phyloP scores from a whole-genome alignment of 2,888 invertebrate genomes.

The Limnephilus lunatus region DNA sequence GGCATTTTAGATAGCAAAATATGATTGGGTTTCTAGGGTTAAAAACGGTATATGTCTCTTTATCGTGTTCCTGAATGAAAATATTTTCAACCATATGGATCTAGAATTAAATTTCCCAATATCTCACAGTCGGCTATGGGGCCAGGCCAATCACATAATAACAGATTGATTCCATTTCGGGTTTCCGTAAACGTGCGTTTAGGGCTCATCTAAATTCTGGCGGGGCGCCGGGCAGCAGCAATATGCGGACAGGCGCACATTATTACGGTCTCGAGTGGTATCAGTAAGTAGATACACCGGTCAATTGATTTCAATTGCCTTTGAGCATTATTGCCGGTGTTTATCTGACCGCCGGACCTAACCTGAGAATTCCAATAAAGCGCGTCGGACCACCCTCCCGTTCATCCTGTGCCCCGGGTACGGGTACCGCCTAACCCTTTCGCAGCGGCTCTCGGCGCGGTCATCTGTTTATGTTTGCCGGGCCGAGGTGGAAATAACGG shows the following conservation, averaged over 20 bases:
- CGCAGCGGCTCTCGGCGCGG: not conserved
- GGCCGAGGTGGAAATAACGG: constrained; percentile 18
- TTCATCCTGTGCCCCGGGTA: constrained; percentile 5
- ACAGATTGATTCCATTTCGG: constrained; percentile 21
- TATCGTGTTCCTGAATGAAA: not conserved
- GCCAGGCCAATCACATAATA: constrained; percentile 31
- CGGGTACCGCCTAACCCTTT: constrained; percentile 34
- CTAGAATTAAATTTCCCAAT: not conserved
- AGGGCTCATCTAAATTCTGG: constrained; percentile 44
- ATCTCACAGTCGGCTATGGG: not conserved
- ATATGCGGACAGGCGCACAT: constrained; percentile 42
- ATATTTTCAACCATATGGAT: not conserved
- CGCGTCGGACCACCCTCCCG: constrained; percentile 34
- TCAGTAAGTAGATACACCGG: constrained; percentile 51
- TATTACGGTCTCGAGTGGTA: constrained; percentile 48
- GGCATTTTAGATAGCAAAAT: too few relatives aligned
- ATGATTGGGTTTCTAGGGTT: too few relatives aligned
- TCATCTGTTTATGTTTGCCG: constrained; percentile 55
- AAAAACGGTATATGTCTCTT: not conserved
- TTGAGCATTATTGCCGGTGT: constrained; percentile 64
- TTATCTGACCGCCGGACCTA: constrained; percentile 57
- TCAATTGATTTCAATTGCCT: constrained; percentile 65
- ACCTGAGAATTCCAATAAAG: constrained; percentile 65
- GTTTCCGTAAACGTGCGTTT: constrained; percentile 37
- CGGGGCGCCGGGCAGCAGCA: not conserved